These are phyloP conservation scores for Spodoptera picta DNA, from an alignment of 2,888 invertebrate species.

Conservation along the genomic window DNA sequence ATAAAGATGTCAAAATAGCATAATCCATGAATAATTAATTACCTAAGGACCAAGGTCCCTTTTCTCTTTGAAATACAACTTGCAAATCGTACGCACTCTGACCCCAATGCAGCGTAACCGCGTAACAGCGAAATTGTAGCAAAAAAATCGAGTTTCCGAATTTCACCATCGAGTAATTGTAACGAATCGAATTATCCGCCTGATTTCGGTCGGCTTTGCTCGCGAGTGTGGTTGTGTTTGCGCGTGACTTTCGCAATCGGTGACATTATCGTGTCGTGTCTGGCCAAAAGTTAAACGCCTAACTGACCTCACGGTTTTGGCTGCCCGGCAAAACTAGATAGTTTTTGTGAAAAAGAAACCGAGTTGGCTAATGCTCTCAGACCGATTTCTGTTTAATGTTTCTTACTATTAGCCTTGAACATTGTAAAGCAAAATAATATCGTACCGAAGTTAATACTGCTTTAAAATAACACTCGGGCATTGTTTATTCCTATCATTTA, in stretches of 20 bases:
- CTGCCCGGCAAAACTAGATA: constrained; percentile 50
- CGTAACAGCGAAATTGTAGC: constrained; percentile 63
- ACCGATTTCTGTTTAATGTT: constrained; percentile 30
- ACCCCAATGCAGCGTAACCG: constrained; percentile 63
- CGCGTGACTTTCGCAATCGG: constrained; percentile 84
- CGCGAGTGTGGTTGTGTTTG: constrained; percentile 75
- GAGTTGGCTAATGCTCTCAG: constrained; percentile 40
- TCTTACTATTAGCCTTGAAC: constrained; percentile 37
- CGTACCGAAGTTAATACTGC: constrained; percentile 9
- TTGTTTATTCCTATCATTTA: constrained; percentile 28
- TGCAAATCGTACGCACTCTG: constrained; percentile 64
- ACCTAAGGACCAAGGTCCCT: constrained; percentile 21
- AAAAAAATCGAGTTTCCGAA: constrained; percentile 65
- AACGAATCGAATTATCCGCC: constrained; percentile 69
- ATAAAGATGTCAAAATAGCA: too few species aligned
- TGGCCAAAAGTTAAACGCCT: constrained; percentile 78
- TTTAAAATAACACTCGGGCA: constrained; percentile 16
- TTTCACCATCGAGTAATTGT: constrained; percentile 72
- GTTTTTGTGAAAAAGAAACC: constrained; percentile 49
- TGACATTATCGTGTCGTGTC: constrained; percentile 83
- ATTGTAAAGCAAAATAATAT: constrained; percentile 25
- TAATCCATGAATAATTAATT: too few species aligned
- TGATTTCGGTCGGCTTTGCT: constrained; percentile 74
- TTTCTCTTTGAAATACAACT: constrained; percentile 34
- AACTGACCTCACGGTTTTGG: constrained; percentile 77